Percentiles rank a stretch among this genome's conserved stretches.
phyloP scores from a whole-genome alignment of 2,797 vertebrate species.

The Neostethus bicornis region DNA sequence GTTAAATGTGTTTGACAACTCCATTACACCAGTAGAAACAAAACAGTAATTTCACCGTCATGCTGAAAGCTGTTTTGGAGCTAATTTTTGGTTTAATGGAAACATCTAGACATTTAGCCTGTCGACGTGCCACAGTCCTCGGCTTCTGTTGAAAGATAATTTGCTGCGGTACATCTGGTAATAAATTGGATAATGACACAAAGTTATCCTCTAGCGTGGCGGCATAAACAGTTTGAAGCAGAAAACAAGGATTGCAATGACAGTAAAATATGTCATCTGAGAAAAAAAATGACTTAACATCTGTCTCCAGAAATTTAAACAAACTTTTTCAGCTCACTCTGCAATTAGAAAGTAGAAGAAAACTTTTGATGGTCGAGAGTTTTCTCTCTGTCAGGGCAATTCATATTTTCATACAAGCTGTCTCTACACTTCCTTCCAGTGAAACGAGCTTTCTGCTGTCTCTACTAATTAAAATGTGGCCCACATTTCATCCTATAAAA shows the following conservation, averaged over 20 bases:
- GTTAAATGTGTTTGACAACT: constrained; percentile 61
- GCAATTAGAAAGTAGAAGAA: neutral
- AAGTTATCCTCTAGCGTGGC: constrained; percentile 33
- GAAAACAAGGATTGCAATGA: constrained; percentile 24
- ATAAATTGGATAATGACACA: constrained; percentile 66
- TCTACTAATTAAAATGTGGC: no score
- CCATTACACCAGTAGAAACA: constrained; percentile 55
- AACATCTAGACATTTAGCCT: constrained; percentile 41
- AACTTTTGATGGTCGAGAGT: neutral
- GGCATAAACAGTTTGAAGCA: constrained; percentile 24
- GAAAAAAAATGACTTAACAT: constrained; percentile 1
- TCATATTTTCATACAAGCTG: no score
- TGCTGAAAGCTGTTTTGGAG: constrained; percentile 40
- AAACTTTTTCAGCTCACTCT: neutral
- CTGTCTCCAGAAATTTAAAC: constrained; percentile 19
- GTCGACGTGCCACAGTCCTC: constrained; percentile 23
- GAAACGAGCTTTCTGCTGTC: no score
- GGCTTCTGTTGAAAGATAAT: constrained; percentile 50
- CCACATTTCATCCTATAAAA: no score
- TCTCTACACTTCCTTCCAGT: no score
- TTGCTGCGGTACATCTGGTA: constrained; percentile 55
- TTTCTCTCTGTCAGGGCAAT: no score
- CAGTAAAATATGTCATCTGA: constrained; percentile 26
- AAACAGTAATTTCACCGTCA: constrained; percentile 58
- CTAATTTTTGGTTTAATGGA: constrained; percentile 48